Percentiles rank a stretch among this genome's conserved stretches.
Evolutionary conservation across 2,113 vertebrate species (phyloP).

Genomic region (Phodopus roborovskii): DNA sequence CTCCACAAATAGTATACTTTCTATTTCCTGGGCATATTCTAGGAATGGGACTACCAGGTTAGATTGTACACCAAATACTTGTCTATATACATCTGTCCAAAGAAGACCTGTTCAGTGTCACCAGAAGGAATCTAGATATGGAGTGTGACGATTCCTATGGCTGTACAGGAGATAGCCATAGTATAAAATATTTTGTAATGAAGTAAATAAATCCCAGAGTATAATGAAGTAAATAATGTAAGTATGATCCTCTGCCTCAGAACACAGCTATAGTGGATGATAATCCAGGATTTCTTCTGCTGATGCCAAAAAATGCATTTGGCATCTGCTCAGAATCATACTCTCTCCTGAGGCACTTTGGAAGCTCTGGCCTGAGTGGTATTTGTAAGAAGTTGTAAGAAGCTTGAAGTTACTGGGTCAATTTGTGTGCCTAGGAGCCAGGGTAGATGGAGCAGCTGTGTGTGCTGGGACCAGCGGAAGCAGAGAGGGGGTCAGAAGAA

Average conservation of each 20-base stretch:
- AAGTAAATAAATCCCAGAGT: conserved; percentile 55
- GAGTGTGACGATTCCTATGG: background rate
- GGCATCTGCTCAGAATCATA: conserved; percentile 55
- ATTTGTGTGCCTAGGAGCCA: background rate
- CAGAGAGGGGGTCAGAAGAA: background rate
- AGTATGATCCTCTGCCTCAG: conserved; percentile 44
- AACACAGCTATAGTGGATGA: conserved; percentile 39
- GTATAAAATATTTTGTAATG: conserved; percentile 64
- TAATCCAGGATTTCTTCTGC: conserved; percentile 65
- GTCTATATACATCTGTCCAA: background rate
- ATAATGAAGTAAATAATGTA: conserved; percentile 68
- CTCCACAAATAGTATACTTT: background rate
- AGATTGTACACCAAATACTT: background rate
- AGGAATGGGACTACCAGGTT: background rate
- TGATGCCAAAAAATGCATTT: conserved; percentile 70
- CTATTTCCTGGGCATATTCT: background rate
- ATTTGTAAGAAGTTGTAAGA: conserved; percentile 35
- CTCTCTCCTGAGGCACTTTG: conserved; percentile 52
- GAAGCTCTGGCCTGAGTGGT: conserved; percentile 11
- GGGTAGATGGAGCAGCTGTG: background rate
- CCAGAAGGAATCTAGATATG: background rate
- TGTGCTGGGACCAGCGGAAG: background rate
- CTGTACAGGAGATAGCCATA: background rate
- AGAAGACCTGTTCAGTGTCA: background rate
- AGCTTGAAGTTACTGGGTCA: background rate